phyloP scores from a whole-genome alignment of 2,888 invertebrate species.

The Ganaspis brasiliensis region DNA sequence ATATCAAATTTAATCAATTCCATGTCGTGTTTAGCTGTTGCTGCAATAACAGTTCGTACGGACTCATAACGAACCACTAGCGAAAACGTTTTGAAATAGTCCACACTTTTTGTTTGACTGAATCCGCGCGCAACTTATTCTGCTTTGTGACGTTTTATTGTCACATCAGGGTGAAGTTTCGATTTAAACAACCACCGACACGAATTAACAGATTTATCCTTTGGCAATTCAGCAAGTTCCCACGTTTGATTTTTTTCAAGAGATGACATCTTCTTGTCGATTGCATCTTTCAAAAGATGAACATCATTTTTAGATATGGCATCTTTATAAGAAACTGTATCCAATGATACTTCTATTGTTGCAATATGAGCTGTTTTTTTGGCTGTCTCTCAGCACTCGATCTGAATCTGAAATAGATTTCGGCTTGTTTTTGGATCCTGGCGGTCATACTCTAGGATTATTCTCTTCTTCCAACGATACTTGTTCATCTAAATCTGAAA shows the following conservation, averaged over 20 bases:
- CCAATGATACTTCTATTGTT: neutral
- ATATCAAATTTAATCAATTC: slow-evolving; percentile 67
- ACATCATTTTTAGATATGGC: slow-evolving; percentile 20
- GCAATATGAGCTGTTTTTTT: neutral
- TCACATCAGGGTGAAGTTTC: slow-evolving; percentile 60
- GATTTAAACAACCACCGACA: slow-evolving; percentile 43
- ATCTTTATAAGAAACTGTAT: slow-evolving; percentile 24
- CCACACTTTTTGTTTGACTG: slow-evolving; percentile 63
- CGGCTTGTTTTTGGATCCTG: neutral
- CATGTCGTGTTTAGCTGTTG: slow-evolving; percentile 62
- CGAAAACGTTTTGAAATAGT: slow-evolving; percentile 70
- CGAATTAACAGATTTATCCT: slow-evolving; percentile 10
- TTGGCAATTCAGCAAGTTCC: slow-evolving; percentile 33
- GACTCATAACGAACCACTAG: slow-evolving; percentile 67
- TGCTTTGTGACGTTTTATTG: slow-evolving; percentile 65
- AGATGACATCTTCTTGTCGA: slow-evolving; percentile 51
- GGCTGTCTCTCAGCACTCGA: slow-evolving; percentile 20
- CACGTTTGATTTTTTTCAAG: slow-evolving; percentile 49
- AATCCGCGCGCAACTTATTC: slow-evolving; percentile 67
- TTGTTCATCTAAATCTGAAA: neutral
- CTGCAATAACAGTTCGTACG: slow-evolving; percentile 62
- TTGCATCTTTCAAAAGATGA: slow-evolving; percentile 38
- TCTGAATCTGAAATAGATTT: neutral
- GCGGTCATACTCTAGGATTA: neutral
- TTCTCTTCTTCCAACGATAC: neutral